Percentiles rank a stretch among this genome's conserved stretches.
phyloP scores from a whole-genome alignment of 2,113 vertebrate species.

The Nyctibius bracteatus region DNA sequence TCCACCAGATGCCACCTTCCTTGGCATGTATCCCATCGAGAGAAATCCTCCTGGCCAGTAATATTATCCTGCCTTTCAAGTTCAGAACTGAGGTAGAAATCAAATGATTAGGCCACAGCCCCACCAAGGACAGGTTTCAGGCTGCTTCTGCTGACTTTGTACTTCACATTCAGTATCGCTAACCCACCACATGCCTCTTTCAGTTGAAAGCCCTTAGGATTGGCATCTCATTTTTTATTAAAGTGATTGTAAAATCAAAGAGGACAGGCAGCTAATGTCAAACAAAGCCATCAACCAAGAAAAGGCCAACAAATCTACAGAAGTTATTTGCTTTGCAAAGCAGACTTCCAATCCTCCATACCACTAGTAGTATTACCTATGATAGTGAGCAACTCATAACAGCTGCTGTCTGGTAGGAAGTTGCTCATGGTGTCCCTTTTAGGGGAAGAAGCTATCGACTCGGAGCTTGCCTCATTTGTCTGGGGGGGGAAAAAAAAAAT shows the following conservation, averaged over 20 bases:
- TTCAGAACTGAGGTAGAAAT: background rate
- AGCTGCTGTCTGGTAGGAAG: slow-evolving; percentile 87
- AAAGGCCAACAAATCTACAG: background rate
- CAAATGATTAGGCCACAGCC: background rate
- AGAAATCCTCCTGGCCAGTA: background rate
- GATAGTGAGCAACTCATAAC: slow-evolving; percentile 86
- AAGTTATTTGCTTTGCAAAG: background rate
- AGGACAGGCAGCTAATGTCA: background rate
- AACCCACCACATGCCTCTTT: background rate
- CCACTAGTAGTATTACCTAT: slow-evolving; percentile 77
- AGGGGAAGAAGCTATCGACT: slow-evolving; percentile 87
- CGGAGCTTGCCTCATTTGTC: slow-evolving; percentile 93
- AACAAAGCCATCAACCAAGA: background rate
- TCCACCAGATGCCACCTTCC: background rate
- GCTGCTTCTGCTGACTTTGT: background rate
- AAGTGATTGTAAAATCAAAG: background rate
- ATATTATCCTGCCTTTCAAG: background rate
- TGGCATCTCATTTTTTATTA: background rate
- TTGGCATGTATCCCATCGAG: background rate
- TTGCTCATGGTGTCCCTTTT: slow-evolving; percentile 87
- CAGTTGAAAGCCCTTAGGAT: background rate
- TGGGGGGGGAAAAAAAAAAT: slow-evolving; percentile 41
- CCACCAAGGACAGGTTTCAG: background rate
- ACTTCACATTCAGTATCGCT: background rate
- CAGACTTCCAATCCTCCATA: background rate